Percentiles rank a stretch among this genome's conserved stretches.
phyloP scores from a whole-genome alignment of 2,888 invertebrate species.

The Tenthredo mesomela region DNA sequence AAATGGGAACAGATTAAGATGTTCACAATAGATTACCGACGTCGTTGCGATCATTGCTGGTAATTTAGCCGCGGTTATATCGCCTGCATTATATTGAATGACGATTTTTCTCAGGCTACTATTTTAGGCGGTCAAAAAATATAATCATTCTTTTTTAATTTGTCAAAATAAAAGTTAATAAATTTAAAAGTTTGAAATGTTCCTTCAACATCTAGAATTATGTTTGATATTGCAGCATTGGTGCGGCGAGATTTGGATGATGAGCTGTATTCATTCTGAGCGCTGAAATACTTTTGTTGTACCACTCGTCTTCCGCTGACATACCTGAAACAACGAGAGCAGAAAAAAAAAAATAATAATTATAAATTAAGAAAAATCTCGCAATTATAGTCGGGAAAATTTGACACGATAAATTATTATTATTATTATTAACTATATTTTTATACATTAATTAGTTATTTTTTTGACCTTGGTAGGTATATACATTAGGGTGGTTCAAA shows the following conservation, averaged over 20 bases:
- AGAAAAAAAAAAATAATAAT: background rate
- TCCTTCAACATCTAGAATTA: slow-evolving; percentile 81
- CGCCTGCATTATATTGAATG: background rate
- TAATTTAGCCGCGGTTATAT: background rate
- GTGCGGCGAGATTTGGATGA: slow-evolving; percentile 96
- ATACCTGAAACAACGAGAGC: slow-evolving; percentile 82
- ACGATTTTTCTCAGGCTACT: background rate
- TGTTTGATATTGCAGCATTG: slow-evolving; percentile 99
- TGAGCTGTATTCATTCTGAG: slow-evolving; percentile 98
- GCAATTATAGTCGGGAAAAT: background rate
- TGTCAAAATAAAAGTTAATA: background rate
- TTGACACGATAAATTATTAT: background rate
- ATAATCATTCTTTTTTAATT: slow-evolving; percentile 43
- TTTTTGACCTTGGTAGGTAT: no score
- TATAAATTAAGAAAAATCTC: background rate
- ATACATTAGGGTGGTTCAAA: no score
- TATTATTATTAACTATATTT: background rate
- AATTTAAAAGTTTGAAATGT: slow-evolving; percentile 22
- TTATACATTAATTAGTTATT: background rate
- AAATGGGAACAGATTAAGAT: background rate
- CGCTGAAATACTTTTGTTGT: slow-evolving; percentile 98
- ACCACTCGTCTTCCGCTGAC: slow-evolving; percentile 98
- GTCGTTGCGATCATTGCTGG: background rate
- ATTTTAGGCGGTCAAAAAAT: slow-evolving; percentile 47
- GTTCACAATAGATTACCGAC: background rate